Evolutionary conservation across 2,797 vertebrate genomes (phyloP).

Genomic region (Sebastes ruberrimus): DNA sequence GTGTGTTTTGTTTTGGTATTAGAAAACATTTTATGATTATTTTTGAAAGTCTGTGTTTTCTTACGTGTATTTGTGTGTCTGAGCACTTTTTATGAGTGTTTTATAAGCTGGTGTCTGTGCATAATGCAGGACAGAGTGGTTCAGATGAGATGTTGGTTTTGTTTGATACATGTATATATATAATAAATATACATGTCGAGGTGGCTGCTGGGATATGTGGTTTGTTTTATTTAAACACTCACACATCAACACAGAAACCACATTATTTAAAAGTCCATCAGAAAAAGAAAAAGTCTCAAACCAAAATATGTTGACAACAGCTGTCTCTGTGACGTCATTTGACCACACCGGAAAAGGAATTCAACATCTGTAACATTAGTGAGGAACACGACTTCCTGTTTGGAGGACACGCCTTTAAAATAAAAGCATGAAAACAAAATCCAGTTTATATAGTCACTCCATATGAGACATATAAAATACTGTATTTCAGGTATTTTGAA

Average conservation of each 20-base stretch:
- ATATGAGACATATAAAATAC: neutral
- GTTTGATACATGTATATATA: neutral
- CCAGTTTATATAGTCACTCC: neutral
- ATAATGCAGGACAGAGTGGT: neutral
- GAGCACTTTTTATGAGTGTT: neutral
- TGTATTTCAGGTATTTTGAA: neutral
- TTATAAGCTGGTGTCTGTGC: neutral
- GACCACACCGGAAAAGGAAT: conserved; percentile 55
- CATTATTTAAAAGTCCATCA: neutral
- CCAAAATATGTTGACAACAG: neutral
- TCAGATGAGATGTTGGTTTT: neutral
- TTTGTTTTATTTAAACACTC: neutral
- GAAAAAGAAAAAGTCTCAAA: neutral
- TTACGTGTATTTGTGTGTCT: neutral
- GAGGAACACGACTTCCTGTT: conserved; percentile 15
- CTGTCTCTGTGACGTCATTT: conserved; percentile 50
- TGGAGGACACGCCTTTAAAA: neutral
- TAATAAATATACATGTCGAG: neutral
- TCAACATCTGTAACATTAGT: fast-evolving
- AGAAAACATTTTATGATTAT: neutral
- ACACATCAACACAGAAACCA: neutral
- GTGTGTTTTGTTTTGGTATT: neutral
- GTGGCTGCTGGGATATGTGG: no score
- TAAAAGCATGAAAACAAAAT: conserved; percentile 13
- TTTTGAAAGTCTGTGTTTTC: no score